Percentiles rank a stretch among this genome's conserved stretches.
Conservation (phyloP, 2,888 invertebrate species). For the Muschampia plurimacula region DNA sequence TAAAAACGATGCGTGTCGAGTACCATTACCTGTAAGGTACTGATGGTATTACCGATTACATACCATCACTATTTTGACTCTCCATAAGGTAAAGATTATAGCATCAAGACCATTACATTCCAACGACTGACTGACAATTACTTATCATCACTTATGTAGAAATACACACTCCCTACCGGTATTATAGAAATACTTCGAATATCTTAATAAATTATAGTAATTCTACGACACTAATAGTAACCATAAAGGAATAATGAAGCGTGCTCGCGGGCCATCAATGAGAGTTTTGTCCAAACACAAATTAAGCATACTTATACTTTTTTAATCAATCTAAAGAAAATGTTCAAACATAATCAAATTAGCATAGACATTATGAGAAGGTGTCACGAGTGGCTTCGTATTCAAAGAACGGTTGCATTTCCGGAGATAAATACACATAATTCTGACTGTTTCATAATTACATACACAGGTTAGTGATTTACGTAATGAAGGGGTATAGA, state of each 20-base stretch:
- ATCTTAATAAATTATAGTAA: slow-evolving; percentile 28
- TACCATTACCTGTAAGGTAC: background rate
- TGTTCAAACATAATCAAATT: slow-evolving; percentile 44
- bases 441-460: slow-evolving; percentile 53
- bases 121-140: slow-evolving; percentile 1
- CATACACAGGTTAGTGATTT: slow-evolving; percentile 55
- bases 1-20: slow-evolving; percentile 10
- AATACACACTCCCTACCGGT: slow-evolving; percentile 11
- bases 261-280: slow-evolving; percentile 44
- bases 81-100: slow-evolving; percentile 12
- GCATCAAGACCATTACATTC: background rate
- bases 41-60: slow-evolving; percentile 8
- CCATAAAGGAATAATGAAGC: slow-evolving; percentile 53
- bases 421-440: slow-evolving; percentile 56
- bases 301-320: slow-evolving; percentile 44
- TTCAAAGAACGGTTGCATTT: slow-evolving; percentile 61
- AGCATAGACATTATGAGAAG: slow-evolving; percentile 43
- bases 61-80: slow-evolving; percentile 27
- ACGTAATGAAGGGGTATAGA: slow-evolving; percentile 58
- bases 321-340: slow-evolving; percentile 46
- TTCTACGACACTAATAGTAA: slow-evolving; percentile 28
- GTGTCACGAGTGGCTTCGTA: slow-evolving; percentile 45
- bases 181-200: slow-evolving; percentile 25
- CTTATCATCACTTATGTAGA: slow-evolving; percentile 26
- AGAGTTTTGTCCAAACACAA: slow-evolving; percentile 40